These are phyloP conservation scores for Drosophila pseudoananassae DNA, from an alignment of 1,140 invertebrate genomes.

Conservation along the genomic window DNA sequence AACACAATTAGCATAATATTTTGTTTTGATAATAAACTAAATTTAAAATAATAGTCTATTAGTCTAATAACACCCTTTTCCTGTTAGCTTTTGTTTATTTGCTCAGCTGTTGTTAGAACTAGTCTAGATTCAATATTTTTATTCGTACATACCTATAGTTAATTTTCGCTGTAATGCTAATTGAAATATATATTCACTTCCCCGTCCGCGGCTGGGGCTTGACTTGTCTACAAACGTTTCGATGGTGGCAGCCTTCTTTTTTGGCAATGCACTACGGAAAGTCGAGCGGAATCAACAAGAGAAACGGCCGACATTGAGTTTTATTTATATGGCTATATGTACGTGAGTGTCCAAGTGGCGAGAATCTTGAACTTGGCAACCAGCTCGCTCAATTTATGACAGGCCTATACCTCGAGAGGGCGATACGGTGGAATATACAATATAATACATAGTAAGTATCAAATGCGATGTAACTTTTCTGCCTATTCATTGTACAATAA, in stretches of 20 bases:
- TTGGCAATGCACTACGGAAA: conserved; percentile 72
- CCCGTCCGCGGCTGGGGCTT: conserved; percentile 21
- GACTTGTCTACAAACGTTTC: conserved; percentile 37
- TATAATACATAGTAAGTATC: neutral
- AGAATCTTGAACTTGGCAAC: conserved; percentile 45
- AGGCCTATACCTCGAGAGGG: conserved; percentile 11
- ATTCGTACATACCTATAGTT: conserved; percentile 31
- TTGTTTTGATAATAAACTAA: neutral
- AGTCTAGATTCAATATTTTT: conserved; percentile 20
- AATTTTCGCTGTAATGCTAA: conserved; percentile 39
- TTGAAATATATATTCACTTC: conserved; percentile 39
- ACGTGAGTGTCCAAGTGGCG: conserved; percentile 20
- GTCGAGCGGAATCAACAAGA: conserved; percentile 55
- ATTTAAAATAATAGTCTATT: neutral
- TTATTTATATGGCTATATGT: conserved; percentile 70
- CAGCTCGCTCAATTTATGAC: conserved; percentile 36
- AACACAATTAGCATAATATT: too few species aligned
- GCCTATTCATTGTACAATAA: conserved; percentile 7
- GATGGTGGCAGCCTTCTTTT: conserved; percentile 42
- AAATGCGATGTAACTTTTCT: conserved; percentile 11
- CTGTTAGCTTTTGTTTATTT: conserved; percentile 20
- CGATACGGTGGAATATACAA: conserved; percentile 2
- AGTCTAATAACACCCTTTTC: neutral
- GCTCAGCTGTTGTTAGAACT: conserved; percentile 37
- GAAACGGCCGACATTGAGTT: conserved; percentile 66